These are phyloP conservation scores for Scomberomorus guttatus DNA, from an alignment of 2,797 vertebrate genomes.

Conservation along the genomic window DNA sequence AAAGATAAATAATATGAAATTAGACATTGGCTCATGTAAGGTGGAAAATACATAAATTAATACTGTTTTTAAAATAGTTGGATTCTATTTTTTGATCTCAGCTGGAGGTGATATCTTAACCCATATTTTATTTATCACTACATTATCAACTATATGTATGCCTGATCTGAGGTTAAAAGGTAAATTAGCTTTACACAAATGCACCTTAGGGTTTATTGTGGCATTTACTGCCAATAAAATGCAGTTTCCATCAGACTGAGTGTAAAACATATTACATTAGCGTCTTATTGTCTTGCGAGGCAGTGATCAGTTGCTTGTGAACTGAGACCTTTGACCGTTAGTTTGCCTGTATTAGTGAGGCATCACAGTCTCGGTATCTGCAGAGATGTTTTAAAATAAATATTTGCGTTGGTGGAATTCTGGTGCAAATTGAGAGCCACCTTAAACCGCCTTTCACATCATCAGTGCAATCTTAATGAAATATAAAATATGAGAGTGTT, in stretches of 20 bases:
- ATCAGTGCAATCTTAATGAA: neutral
- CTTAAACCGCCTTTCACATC: neutral
- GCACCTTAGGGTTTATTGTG: slow-evolving; percentile 33
- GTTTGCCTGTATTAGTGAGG: slow-evolving; percentile 1
- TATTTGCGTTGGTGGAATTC: slow-evolving; percentile 5
- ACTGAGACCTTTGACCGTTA: slow-evolving; percentile 59
- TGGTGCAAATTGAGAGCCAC: neutral
- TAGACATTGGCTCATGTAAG: neutral
- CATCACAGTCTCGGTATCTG: neutral
- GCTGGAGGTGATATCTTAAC: slow-evolving; percentile 13
- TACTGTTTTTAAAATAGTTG: neutral
- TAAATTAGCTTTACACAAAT: slow-evolving; percentile 30
- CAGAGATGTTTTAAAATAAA: slow-evolving; percentile 8
- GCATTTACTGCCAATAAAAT: slow-evolving; percentile 43
- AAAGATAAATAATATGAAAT: neutral
- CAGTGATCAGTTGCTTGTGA: slow-evolving; percentile 36
- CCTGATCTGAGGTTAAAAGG: slow-evolving; percentile 28
- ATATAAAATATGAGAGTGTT: slow-evolving; percentile 17
- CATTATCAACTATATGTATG: neutral
- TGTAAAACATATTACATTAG: slow-evolving; percentile 24
- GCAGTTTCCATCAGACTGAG: slow-evolving; percentile 7
- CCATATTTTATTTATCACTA: slow-evolving; percentile 31
- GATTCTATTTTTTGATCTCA: slow-evolving; percentile 14
- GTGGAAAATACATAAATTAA: neutral
- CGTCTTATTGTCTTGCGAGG: slow-evolving; percentile 23